Conservation (phyloP, 2,113 vertebrate genomes). For the Dryoscopus gambensis region DNA sequence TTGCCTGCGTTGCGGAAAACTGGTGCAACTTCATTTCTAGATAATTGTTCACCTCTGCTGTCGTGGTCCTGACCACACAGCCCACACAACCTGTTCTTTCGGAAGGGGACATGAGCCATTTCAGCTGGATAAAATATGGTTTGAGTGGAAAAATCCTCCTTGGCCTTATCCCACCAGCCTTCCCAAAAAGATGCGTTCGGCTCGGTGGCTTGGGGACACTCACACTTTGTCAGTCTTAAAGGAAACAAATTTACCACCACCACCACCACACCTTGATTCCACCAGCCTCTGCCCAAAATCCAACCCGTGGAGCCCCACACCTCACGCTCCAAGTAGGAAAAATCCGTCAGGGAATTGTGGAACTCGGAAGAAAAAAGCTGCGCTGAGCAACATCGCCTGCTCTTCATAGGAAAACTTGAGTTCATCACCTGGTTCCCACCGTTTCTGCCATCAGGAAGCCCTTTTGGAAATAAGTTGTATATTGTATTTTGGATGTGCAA, state of each 20-base stretch:
- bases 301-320: background rate
- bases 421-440: background rate
- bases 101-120: background rate
- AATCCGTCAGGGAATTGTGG: background rate
- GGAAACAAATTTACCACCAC: background rate
- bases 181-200: background rate
- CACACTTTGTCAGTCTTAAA: background rate
- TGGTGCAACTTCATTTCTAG: background rate
- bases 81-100: background rate
- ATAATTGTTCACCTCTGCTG: conserved; percentile 3
- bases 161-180: background rate
- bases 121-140: background rate
- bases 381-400: accelerated
- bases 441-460: background rate
- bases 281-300: background rate
- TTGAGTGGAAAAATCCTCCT: background rate
- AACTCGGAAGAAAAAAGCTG: background rate
- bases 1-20: background rate
- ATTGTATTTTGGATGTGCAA: conserved; percentile 65
- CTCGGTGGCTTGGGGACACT: background rate
- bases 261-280: background rate
- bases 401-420: background rate
- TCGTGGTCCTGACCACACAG: background rate
- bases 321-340: background rate
- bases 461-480: conserved; percentile 47